phyloP scores from a whole-genome alignment of 1,140 invertebrate genomes.

The Cherax quadricarinatus region DNA sequence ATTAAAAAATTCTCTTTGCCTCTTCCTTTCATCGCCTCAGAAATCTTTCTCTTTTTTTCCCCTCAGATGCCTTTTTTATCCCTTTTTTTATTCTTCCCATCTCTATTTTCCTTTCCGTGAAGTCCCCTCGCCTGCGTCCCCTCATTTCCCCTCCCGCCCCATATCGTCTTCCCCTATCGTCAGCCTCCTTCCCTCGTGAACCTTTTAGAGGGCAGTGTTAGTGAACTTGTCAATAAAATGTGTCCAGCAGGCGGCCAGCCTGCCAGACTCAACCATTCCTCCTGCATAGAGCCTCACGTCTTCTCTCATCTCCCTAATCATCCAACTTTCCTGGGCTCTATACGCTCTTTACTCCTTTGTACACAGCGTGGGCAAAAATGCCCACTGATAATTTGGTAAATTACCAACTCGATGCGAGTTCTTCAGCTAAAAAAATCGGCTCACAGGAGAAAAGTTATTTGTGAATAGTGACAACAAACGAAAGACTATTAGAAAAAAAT shows the following conservation, averaged over 20 bases:
- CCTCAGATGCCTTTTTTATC: background rate
- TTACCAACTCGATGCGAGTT: background rate
- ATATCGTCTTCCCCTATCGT: conserved; percentile 1
- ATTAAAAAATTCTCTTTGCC: too few species aligned
- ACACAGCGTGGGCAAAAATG: background rate
- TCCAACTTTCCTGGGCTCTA: background rate
- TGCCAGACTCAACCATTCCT: background rate
- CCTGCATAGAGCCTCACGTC: background rate
- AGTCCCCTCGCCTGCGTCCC: background rate
- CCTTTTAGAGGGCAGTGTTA: conserved; percentile 31
- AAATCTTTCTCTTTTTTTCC: too few species aligned
- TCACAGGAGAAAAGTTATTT: background rate
- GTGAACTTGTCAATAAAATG: conserved; percentile 49
- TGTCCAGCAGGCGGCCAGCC: background rate
- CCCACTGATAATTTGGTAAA: background rate
- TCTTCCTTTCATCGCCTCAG: background rate
- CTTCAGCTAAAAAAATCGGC: background rate
- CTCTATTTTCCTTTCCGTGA: background rate
- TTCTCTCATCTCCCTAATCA: background rate
- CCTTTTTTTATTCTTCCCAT: background rate
- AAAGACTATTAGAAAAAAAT: conserved; percentile 29
- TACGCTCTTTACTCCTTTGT: background rate
- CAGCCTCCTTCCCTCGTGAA: background rate
- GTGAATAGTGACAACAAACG: conserved; percentile 39
- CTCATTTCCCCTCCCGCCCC: background rate